A percentile compares a stretch with the other conserved stretches of the same genome.
Conservation (phyloP, 2,797 vertebrate genomes). For the Clamator glandarius region DNA sequence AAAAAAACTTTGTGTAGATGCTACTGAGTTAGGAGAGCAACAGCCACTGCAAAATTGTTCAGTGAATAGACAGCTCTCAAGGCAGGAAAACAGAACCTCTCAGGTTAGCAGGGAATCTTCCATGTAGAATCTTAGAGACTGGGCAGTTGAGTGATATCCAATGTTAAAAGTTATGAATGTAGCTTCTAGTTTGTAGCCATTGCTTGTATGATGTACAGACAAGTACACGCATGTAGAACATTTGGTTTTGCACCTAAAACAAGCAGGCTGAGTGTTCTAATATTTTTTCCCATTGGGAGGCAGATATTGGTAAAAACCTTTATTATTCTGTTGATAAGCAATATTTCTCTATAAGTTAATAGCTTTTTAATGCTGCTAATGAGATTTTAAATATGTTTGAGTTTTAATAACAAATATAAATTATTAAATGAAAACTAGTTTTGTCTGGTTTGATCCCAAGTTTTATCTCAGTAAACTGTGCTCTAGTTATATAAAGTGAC, state of each 20-base stretch:
- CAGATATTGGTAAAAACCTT: neutral
- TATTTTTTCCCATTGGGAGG: neutral
- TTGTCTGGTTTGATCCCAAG: neutral
- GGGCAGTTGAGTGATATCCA: neutral
- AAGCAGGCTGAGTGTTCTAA: neutral
- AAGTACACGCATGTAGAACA: neutral
- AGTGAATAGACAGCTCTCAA: neutral
- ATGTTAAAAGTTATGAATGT: neutral
- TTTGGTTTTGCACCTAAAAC: neutral
- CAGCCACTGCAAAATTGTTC: accelerated
- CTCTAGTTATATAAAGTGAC: accelerated
- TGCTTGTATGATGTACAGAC: neutral
- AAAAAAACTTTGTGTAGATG: neutral
- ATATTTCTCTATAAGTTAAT: neutral
- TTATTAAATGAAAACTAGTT: neutral
- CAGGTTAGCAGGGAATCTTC: neutral
- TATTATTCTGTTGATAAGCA: neutral
- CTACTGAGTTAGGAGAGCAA: neutral
- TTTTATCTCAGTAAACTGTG: neutral
- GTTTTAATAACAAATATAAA: neutral
- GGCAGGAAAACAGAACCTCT: neutral
- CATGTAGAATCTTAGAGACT: neutral
- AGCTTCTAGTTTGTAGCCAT: neutral
- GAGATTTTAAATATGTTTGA: neutral
- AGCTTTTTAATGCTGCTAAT: neutral